phyloP scores from a whole-genome alignment of 2,888 invertebrate genomes.

The Stenotaenia linearis region DNA sequence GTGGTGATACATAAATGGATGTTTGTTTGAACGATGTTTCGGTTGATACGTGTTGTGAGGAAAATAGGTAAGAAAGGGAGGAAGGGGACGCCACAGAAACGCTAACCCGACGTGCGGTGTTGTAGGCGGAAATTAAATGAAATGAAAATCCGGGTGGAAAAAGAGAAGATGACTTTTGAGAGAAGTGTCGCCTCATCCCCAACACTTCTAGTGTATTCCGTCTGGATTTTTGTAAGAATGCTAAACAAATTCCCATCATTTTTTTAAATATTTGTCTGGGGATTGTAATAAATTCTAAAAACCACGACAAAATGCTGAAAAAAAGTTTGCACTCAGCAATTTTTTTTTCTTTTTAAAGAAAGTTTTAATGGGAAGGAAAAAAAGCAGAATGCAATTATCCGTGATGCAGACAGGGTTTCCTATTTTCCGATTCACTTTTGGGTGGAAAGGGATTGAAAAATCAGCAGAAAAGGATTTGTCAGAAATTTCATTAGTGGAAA shows the following conservation, averaged over 20 bases:
- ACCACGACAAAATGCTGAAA: not conserved
- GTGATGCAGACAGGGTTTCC: not conserved
- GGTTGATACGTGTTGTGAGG: not conserved
- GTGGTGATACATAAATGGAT: not conserved
- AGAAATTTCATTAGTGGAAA: slow-evolving; percentile 22
- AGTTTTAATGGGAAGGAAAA: not conserved
- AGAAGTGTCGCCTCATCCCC: not conserved
- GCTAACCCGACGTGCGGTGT: slow-evolving; percentile 6
- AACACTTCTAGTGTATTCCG: not conserved
- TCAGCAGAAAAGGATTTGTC: not conserved
- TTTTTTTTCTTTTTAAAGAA: not conserved
- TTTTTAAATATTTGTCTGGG: not conserved
- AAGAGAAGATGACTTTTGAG: slow-evolving; percentile 8
- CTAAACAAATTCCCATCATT: not conserved
- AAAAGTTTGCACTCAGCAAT: not conserved
- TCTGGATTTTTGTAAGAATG: not conserved
- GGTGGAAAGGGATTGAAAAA: not conserved
- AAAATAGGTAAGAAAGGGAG: not conserved
- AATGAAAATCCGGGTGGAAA: slow-evolving; percentile 16
- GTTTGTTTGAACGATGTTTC: not conserved
- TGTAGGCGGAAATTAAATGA: slow-evolving; percentile 17
- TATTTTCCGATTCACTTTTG: not conserved
- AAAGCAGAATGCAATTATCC: not conserved
- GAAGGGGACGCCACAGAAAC: not conserved
- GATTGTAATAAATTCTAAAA: not conserved